Conservation (phyloP, 1,140 invertebrate genomes). For the Cheumatopsyche charites region DNA sequence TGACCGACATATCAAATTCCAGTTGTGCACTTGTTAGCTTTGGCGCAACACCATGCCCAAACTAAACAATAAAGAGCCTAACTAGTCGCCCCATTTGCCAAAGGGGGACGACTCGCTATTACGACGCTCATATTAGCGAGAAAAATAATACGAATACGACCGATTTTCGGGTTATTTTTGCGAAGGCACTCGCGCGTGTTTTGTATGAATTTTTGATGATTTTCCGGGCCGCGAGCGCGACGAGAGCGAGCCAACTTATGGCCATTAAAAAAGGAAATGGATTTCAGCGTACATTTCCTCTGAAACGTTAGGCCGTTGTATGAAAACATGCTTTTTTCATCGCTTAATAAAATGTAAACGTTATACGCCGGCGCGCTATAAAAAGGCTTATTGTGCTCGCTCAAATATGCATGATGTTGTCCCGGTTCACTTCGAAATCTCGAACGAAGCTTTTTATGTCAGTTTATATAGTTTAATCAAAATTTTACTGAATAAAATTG, state of each 20-base stretch:
- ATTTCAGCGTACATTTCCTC: conserved; percentile 17
- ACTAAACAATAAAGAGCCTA: conserved; percentile 25
- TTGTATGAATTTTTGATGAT: conserved; percentile 39
- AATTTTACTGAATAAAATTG: too few species aligned
- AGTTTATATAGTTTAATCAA: too few species aligned
- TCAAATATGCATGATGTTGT: too few species aligned
- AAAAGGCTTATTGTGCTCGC: too few species aligned
- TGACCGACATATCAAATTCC: conserved; percentile 63
- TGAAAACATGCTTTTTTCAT: too few species aligned
- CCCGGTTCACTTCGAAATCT: too few species aligned
- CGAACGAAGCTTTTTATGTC: too few species aligned
- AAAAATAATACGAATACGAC: neutral
- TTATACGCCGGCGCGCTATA: too few species aligned
- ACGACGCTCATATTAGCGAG: neutral
- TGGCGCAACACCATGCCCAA: conserved; percentile 24
- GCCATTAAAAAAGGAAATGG: conserved; percentile 49
- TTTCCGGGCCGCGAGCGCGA: conserved; percentile 34
- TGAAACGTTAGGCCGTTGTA: too few species aligned
- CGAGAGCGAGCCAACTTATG: conserved; percentile 33
- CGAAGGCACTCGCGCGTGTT: neutral
- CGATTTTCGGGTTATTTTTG: neutral
- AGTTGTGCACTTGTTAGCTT: conserved; percentile 57
- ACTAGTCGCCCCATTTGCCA: neutral
- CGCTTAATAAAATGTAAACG: too few species aligned
- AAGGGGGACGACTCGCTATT: neutral